These are phyloP conservation scores for Sepioteuthis lessoniana DNA, from an alignment of 2,888 invertebrate species.

Conservation along the genomic window DNA sequence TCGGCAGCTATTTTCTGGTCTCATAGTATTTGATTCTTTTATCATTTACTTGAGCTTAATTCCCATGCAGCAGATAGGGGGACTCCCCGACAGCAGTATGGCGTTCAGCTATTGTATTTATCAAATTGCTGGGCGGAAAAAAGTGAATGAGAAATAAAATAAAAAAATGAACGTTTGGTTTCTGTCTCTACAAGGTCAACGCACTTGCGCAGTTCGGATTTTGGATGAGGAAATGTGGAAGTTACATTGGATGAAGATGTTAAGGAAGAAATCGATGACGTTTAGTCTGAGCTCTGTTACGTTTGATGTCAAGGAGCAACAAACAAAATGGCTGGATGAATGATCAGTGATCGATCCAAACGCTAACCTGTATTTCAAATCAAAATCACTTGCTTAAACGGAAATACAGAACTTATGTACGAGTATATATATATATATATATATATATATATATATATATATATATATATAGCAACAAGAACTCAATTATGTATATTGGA, in stretches of 20 bases:
- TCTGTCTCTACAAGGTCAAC: too few species aligned
- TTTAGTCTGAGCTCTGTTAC: neutral
- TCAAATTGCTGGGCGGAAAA: too few species aligned
- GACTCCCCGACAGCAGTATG: too few species aligned
- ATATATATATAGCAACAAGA: neutral
- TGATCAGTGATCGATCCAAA: neutral
- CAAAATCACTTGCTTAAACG: neutral
- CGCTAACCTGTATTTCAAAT: neutral
- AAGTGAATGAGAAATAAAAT: too few species aligned
- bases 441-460: neutral
- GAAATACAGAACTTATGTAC: neutral
- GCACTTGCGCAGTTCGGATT: neutral
- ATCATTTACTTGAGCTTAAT: too few species aligned
- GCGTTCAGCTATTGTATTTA: too few species aligned
- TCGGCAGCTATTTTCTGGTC: too few species aligned
- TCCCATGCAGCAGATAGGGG: too few species aligned
- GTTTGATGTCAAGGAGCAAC: neutral
- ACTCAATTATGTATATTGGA: too few species aligned
- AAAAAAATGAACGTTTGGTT: too few species aligned
- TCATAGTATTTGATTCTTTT: too few species aligned
- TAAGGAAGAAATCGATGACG: neutral
- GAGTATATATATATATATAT: neutral
- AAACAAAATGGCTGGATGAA: neutral
- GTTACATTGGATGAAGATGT: neutral
- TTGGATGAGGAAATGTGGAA: neutral